Conservation (phyloP, 2,113 vertebrate species). For the Verasper variegatus region DNA sequence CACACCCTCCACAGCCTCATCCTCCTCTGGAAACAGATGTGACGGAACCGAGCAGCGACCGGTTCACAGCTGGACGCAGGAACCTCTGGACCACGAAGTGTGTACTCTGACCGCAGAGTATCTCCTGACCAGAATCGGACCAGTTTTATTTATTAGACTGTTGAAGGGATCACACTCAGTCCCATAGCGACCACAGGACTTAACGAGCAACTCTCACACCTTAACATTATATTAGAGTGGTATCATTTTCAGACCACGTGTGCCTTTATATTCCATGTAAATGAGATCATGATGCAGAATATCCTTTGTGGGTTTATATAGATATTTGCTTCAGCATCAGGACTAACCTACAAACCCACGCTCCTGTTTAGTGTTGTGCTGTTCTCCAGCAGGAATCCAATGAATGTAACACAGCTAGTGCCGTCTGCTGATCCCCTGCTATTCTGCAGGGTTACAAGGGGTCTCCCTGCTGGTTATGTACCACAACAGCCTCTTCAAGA, state of each 20-base stretch:
- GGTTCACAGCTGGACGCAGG: conserved; percentile 45
- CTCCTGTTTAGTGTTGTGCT: conserved; percentile 19
- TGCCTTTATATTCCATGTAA: conserved; percentile 47
- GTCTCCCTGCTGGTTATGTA: conserved; percentile 39
- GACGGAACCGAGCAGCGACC: conserved; percentile 58
- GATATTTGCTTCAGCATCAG: conserved; percentile 24
- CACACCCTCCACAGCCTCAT: conserved; percentile 68
- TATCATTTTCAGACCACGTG: conserved; percentile 44
- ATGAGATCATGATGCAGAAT: conserved; percentile 15
- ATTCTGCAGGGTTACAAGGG: conserved; percentile 21
- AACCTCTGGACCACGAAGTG: conserved; percentile 57
- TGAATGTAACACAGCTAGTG: conserved; percentile 63
- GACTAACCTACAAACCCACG: conserved; percentile 14
- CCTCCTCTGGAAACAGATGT: conserved; percentile 66
- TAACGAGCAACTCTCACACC: conserved; percentile 42
- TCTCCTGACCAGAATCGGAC: conserved; percentile 67
- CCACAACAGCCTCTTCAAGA: conserved; percentile 48
- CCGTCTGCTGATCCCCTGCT: conserved; percentile 31
- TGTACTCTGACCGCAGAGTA: conserved; percentile 63
- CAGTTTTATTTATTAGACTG: conserved; percentile 76
- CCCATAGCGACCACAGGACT: conserved; percentile 28
- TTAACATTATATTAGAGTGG: conserved; percentile 44
- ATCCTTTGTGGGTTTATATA: conserved; percentile 21
- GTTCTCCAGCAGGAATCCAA: conserved; percentile 32
- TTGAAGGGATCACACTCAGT: conserved; percentile 53